These are phyloP conservation scores for Tachystola acroxantha DNA, from an alignment of 2,888 invertebrate species.

Conservation along the genomic window DNA sequence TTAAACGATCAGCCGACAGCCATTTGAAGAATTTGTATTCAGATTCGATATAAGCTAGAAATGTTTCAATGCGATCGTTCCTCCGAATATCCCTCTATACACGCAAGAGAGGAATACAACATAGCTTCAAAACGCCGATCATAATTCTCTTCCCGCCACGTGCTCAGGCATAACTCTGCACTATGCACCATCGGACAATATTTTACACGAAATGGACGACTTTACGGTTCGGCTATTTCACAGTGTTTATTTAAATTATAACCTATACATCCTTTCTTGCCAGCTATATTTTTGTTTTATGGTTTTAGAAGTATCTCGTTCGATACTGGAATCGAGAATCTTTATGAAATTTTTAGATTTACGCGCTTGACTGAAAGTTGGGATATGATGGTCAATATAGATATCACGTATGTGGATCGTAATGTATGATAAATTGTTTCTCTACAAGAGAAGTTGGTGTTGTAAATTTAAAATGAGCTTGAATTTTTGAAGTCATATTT, in stretches of 20 bases:
- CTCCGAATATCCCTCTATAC: conserved; percentile 11
- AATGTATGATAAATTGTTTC: too few species aligned
- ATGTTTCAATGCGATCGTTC: conserved; percentile 9
- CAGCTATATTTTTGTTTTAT: conserved; percentile 6
- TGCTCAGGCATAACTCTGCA: conserved; percentile 57
- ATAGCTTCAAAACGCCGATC: conserved; percentile 45
- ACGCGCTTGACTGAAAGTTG: not conserved
- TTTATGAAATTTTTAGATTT: not conserved
- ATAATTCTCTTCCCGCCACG: conserved; percentile 49
- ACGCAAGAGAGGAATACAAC: conserved; percentile 22
- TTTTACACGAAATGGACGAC: conserved; percentile 50
- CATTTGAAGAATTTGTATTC: too few species aligned
- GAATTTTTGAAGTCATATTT: too few species aligned
- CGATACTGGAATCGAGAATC: not conserved
- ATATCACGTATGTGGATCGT: too few species aligned
- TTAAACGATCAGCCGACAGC: too few species aligned
- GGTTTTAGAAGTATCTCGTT: not conserved
- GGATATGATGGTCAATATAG: too few species aligned
- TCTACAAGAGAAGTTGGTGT: too few species aligned
- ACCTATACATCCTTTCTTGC: conserved; percentile 13
- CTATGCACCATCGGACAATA: conserved; percentile 47
- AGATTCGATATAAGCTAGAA: too few species aligned
- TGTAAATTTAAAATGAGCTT: too few species aligned
- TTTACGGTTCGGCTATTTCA: conserved; percentile 39
- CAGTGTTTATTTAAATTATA: conserved; percentile 43